Evolutionary conservation across 2,888 invertebrate genomes (phyloP).

Genomic region (Parnassius mnemosyne): DNA sequence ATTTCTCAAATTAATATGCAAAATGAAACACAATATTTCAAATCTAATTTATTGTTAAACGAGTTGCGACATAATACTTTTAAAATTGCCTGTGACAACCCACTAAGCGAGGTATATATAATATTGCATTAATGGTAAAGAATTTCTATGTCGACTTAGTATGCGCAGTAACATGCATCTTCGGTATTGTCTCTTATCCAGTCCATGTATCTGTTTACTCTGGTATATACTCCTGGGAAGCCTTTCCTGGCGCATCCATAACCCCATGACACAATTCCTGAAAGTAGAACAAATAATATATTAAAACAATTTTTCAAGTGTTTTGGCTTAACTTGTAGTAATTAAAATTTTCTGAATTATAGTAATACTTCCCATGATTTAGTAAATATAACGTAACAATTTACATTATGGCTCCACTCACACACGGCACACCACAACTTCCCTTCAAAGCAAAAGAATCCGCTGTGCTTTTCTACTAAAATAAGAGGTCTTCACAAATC

Average conservation of each 20-base stretch:
- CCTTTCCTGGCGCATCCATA: conserved; percentile 92
- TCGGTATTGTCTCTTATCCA: conserved; percentile 89
- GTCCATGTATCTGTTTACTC: conserved; percentile 88
- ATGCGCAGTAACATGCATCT: conserved; percentile 90
- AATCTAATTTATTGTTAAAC: conserved; percentile 14
- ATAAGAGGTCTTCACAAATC: no score
- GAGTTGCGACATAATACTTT: background rate
- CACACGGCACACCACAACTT: no score
- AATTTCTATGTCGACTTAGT: conserved; percentile 43
- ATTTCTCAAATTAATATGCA: background rate
- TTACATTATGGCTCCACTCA: no score
- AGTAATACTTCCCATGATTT: no score
- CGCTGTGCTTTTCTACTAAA: no score
- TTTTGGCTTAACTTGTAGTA: no score
- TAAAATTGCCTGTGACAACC: background rate
- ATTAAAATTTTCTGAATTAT: no score
- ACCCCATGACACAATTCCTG: conserved; percentile 92
- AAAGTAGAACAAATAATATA: conserved; percentile 34
- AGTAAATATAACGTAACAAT: no score
- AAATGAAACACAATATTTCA: conserved; percentile 5
- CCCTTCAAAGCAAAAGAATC: no score
- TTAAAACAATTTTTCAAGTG: background rate
- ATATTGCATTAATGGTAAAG: conserved; percentile 4
- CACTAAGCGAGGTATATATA: conserved; percentile 17
- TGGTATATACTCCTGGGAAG: conserved; percentile 92